A percentile compares a stretch with the other conserved stretches of the same genome.
phyloP scores from a whole-genome alignment of 1,140 invertebrate species.

The Ostrea denselamellosa region DNA sequence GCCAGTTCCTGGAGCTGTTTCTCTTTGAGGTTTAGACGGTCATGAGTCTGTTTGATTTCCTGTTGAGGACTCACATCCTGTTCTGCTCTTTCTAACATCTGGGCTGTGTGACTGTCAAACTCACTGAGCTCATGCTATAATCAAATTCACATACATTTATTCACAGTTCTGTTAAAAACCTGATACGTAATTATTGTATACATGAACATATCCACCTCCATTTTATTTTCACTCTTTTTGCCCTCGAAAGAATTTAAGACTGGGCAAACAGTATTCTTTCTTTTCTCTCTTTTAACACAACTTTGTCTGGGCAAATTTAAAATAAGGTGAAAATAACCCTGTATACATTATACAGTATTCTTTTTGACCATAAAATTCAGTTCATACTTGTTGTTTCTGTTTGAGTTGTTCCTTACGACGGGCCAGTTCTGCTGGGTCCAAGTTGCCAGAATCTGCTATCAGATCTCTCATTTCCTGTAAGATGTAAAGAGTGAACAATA shows the following conservation, averaged over 20 bases:
- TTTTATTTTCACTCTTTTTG: too few species aligned
- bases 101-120: constrained; percentile 72
- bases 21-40: constrained; percentile 73
- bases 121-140: constrained; percentile 69
- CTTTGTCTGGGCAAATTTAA: too few species aligned
- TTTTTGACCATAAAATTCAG: background rate
- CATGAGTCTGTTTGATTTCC: constrained; percentile 71
- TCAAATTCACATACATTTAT: background rate
- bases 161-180: too few species aligned
- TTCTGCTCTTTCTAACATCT: constrained; percentile 67
- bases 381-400: constrained; percentile 67
- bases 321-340: too few species aligned
- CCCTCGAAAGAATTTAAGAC: too few species aligned
- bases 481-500: background rate
- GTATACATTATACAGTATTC: too few species aligned
- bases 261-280: too few species aligned
- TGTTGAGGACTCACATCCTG: constrained; percentile 67
- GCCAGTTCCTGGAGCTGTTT: constrained; percentile 74
- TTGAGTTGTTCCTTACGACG: constrained; percentile 69
- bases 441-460: constrained; percentile 67
- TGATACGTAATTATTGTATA: too few species aligned
- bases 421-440: constrained; percentile 70
- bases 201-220: too few species aligned
- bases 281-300: too few species aligned
- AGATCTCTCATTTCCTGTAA: constrained; percentile 73